phyloP scores from a whole-genome alignment of 2,113 vertebrate genomes.

The Leucoraja erinaceus region DNA sequence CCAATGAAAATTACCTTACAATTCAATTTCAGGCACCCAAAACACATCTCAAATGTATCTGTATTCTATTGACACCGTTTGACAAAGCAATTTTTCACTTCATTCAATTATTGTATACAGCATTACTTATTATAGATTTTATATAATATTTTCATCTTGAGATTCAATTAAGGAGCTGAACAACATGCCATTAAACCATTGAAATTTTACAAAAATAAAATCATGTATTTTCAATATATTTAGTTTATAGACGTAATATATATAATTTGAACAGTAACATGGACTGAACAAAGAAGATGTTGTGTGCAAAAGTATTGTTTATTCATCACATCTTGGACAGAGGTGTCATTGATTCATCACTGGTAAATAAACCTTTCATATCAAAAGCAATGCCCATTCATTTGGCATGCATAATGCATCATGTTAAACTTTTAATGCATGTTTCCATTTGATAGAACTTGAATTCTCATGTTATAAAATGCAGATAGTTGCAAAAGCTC shows the following conservation, averaged over 20 bases:
- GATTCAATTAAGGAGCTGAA: background rate
- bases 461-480: background rate
- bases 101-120: background rate
- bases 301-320: constrained; percentile 25
- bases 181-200: background rate
- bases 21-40: background rate
- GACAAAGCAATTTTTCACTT: background rate
- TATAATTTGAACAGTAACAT: background rate
- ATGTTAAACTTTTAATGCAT: background rate
- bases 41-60: background rate
- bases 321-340: constrained; percentile 30
- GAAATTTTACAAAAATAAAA: background rate
- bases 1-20: background rate
- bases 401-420: background rate
- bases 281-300: constrained; percentile 15
- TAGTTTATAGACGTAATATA: background rate
- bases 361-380: constrained; percentile 7
- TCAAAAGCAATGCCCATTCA: background rate
- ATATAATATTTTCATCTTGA: background rate
- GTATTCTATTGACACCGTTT: background rate
- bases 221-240: background rate
- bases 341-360: constrained; percentile 24
- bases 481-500: background rate
- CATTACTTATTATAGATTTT: background rate
- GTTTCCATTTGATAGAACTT: background rate